Conservation (phyloP, 1,140 invertebrate genomes). For the Formica exsecta region DNA sequence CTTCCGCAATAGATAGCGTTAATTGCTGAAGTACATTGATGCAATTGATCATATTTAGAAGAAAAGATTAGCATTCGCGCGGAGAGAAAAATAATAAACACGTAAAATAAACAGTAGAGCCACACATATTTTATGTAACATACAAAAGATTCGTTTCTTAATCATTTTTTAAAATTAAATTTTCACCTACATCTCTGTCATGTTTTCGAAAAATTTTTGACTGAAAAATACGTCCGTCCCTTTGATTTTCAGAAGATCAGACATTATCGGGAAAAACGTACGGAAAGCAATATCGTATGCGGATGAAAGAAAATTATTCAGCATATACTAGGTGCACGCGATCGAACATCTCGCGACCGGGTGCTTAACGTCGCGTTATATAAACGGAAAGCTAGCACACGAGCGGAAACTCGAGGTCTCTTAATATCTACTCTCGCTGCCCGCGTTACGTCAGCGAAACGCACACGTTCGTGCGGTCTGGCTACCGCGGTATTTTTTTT, state of each 20-base stretch:
- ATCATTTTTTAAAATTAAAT: neutral
- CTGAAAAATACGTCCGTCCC: neutral
- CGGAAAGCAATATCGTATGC: neutral
- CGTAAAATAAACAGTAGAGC: too few relatives aligned
- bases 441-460: constrained; percentile 49
- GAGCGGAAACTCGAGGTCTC: constrained; percentile 59
- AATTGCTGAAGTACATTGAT: neutral
- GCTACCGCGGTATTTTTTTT: constrained; percentile 3
- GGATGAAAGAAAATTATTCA: constrained; percentile 52
- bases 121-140: too few relatives aligned
- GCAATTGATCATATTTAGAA: neutral
- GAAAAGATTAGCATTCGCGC: neutral
- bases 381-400: constrained; percentile 54
- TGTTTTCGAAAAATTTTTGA: constrained; percentile 1
- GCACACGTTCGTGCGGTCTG: constrained; percentile 4
- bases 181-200: neutral
- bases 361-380: constrained; percentile 55
- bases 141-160: too few relatives aligned
- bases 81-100: neutral
- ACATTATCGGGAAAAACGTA: neutral
- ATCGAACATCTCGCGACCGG: constrained; percentile 48
- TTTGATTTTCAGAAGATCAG: constrained; percentile 4
- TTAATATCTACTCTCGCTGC: constrained; percentile 61
- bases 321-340: constrained; percentile 28
- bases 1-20: neutral